Evolutionary conservation across 1,140 invertebrate species (phyloP).

Genomic region (Anastrepha ludens): DNA sequence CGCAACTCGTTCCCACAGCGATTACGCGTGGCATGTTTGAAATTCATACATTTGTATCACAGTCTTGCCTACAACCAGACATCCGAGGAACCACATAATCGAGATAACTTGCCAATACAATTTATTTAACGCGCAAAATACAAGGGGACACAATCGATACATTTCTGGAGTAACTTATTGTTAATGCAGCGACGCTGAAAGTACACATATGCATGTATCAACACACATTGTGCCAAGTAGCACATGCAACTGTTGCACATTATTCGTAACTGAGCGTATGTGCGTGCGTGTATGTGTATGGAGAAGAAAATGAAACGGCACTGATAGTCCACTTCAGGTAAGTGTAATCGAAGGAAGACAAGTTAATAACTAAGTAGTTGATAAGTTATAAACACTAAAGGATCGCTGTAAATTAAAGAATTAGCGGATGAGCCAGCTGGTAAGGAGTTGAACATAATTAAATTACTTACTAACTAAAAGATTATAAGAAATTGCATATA

Average conservation of each 20-base stretch:
- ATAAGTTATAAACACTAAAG: no score
- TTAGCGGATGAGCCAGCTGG: no score
- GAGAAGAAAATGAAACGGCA: no score
- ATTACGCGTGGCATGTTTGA: background rate
- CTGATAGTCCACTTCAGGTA: no score
- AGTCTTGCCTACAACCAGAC: background rate
- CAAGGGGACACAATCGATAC: background rate
- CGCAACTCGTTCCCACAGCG: background rate
- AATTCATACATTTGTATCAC: background rate
- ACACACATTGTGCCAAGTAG: background rate
- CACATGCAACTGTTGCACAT: background rate
- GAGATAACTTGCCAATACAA: constrained; percentile 20
- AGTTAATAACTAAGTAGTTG: no score
- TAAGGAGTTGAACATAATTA: no score
- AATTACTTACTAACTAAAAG: no score
- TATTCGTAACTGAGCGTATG: background rate
- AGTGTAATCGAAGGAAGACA: no score
- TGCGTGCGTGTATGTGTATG: background rate
- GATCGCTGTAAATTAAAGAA: no score
- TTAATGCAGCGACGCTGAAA: background rate
- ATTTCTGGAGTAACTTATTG: background rate
- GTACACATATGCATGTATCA: background rate
- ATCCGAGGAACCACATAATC: background rate
- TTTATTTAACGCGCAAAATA: background rate
- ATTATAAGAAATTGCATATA: no score